phyloP scores from a whole-genome alignment of 2,113 vertebrate genomes.

The Atrichornis clamosus region DNA sequence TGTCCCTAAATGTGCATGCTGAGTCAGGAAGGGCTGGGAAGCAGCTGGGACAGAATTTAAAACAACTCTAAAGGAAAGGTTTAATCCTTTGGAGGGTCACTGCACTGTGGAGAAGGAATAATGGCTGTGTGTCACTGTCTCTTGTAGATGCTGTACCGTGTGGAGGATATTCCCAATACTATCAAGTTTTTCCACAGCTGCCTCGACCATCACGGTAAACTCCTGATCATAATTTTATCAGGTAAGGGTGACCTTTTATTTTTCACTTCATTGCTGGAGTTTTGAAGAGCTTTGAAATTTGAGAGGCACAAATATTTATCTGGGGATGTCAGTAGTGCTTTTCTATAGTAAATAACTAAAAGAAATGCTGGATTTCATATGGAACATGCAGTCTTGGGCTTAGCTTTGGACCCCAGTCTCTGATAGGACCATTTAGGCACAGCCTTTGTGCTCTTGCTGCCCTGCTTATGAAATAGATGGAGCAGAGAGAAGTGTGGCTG shows the following conservation, averaged over 20 bases:
- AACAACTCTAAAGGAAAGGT: neutral
- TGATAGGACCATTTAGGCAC: neutral
- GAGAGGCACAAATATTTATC: neutral
- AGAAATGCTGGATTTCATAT: neutral
- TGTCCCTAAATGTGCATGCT: neutral
- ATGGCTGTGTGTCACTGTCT: neutral
- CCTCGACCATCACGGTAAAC: slow-evolving; percentile 68
- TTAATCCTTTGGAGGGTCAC: neutral
- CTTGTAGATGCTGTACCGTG: slow-evolving; percentile 77
- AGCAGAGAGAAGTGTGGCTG: neutral
- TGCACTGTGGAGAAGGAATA: neutral
- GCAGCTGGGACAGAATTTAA: neutral
- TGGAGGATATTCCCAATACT: slow-evolving; percentile 62
- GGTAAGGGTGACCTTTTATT: slow-evolving; percentile 27
- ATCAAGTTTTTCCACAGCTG: slow-evolving; percentile 78
- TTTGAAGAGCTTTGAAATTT: neutral
- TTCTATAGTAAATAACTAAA: neutral
- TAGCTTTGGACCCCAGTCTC: neutral
- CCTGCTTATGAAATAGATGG: neutral
- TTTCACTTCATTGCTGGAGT: neutral
- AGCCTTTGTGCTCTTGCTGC: neutral
- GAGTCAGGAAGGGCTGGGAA: neutral
- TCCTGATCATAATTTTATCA: slow-evolving; percentile 76
- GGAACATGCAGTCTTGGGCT: neutral
- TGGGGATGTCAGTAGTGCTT: neutral